These are phyloP conservation scores for Colossoma macropomum DNA, from an alignment of 2,113 vertebrate genomes.

Conservation along the genomic window DNA sequence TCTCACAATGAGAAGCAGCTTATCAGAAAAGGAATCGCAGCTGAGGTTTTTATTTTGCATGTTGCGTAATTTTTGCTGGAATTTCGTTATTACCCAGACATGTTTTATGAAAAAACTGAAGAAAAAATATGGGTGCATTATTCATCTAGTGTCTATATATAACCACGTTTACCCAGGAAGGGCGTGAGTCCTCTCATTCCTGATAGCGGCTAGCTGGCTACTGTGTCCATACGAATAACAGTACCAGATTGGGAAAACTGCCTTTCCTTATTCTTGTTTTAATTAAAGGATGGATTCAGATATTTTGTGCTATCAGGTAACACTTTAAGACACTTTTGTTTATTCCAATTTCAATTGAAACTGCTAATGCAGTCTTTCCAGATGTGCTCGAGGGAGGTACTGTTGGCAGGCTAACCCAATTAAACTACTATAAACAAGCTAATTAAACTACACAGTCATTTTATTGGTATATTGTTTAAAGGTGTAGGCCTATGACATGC, in stretches of 20 bases:
- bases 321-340: too few relatives aligned
- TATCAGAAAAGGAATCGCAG: not conserved
- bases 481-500: too few relatives aligned
- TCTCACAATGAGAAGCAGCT: not conserved
- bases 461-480: too few relatives aligned
- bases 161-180: constrained; percentile 20
- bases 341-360: too few relatives aligned
- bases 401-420: too few relatives aligned
- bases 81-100: not conserved
- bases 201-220: not conserved
- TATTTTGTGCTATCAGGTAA: too few relatives aligned
- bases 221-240: not conserved
- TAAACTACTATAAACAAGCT: too few relatives aligned
- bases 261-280: not conserved
- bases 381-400: too few relatives aligned
- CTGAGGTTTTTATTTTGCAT: too few relatives aligned
- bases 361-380: too few relatives aligned
- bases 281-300: not conserved
- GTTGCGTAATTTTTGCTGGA: too few relatives aligned
- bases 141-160: not conserved
- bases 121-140: not conserved
- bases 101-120: not conserved
- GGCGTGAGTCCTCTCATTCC: constrained; percentile 17
- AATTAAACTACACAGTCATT: too few relatives aligned
- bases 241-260: not conserved